Evolutionary conservation across 64 coral and sea anemone species (phyloP), one percentile per base, ranked within the genome.

Genomic region (Pocillopora verrucosa): DNA sequence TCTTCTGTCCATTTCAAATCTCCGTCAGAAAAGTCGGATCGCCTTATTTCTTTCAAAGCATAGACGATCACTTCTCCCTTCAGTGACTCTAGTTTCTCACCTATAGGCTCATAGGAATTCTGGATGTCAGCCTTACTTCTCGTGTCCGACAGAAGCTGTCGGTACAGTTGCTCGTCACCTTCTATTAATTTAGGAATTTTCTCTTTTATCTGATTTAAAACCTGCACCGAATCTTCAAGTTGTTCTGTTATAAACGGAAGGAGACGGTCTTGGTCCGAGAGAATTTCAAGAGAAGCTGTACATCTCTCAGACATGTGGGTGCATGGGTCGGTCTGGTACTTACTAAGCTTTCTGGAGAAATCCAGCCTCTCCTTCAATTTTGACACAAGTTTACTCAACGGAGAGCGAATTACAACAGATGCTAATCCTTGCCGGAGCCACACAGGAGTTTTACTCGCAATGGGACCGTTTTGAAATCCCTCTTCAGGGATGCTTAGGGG

Each of bases 401-500:
- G 41, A 56, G 75, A 77, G 1, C 37, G 16, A 0, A 77, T 36
- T 16, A 77, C 41, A 36, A 77, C 37, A 19, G 75, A 56, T 56
- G 75, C 36, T 56, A 77, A 77, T 13, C 75, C 75, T 77, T 77
- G 75, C 15, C 37, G 15, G 41, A 77, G 75, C 75, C 75, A 77
- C 16, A 77, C 19, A 0, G 36, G 75, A 17, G 15, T 10, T 16
- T 0, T 45, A 1, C 16, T 19, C 61, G 61, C 61, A 9, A 17
- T 15, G 11, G 61, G 12, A 63, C 3, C 13, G 13, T 63, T 13
- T 63, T 63, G 41, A 51, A 51, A 51, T 51, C 41, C 7, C 41
- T 51, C 41, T 51, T 51, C 30, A 30, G 30, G 41, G 41, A 7
- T 17, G 4, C 36, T 0, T 36, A 14, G 36, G 73, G 11, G 34